phyloP scores from a whole-genome alignment of 1,140 invertebrate species.

The Mycetomoellerius zeteki region DNA sequence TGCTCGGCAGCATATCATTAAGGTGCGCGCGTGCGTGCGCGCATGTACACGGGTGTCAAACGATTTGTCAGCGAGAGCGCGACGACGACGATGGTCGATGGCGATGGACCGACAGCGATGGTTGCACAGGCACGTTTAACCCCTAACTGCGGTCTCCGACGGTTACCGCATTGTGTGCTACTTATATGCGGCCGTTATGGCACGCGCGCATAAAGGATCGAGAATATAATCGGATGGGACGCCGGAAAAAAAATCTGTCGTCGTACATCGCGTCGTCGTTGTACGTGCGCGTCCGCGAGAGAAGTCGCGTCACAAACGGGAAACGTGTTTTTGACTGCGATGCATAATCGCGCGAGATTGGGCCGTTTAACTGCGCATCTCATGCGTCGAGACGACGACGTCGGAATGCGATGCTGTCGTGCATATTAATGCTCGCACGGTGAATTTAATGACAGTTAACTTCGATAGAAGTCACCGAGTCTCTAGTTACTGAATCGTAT shows the following conservation, averaged over 20 bases:
- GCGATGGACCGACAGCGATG: conserved; percentile 3
- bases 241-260: not conserved
- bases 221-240: conserved; percentile 30
- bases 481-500: conserved; percentile 23
- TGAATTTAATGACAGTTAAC: conserved; percentile 28
- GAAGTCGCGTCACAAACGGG: conserved; percentile 44
- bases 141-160: conserved; percentile 32
- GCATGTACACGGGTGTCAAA: conserved; percentile 54
- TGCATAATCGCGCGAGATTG: conserved; percentile 37
- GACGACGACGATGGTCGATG: conserved; percentile 9
- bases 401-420: conserved; percentile 29
- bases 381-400: conserved; percentile 14
- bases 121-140: conserved; percentile 38
- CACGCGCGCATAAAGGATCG: conserved; percentile 53
- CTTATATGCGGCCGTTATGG: conserved; percentile 40
- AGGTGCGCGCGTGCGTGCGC: conserved; percentile 14
- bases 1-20: conserved; percentile 61
- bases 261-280: not conserved
- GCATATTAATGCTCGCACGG: conserved; percentile 3
- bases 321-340: conserved; percentile 49
- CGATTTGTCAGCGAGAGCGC: conserved; percentile 57
- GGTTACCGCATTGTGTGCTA: conserved; percentile 63
- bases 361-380: conserved; percentile 33
- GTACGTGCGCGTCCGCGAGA: conserved; percentile 27
- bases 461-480: not conserved